Percentiles rank a stretch among this genome's conserved stretches.
These are phyloP conservation scores for Willowsia nigromaculata DNA, from an alignment of 2,888 invertebrate species.

Conservation along the genomic window DNA sequence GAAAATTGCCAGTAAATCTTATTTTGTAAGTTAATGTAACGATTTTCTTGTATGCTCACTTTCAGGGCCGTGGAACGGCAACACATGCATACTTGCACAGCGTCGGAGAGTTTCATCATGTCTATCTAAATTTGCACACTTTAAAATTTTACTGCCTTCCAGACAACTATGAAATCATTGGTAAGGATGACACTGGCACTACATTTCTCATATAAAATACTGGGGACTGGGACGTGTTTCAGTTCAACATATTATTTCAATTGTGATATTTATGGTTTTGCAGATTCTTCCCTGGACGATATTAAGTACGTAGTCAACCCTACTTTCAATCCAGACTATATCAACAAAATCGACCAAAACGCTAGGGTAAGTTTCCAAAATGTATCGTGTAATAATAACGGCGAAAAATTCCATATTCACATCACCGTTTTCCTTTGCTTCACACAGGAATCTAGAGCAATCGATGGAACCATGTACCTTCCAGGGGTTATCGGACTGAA, in stretches of 20 bases:
- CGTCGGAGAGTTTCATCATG: slow-evolving; percentile 98
- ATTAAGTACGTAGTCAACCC: slow-evolving; percentile 99
- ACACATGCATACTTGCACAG: slow-evolving; percentile 99
- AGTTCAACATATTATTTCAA: too few species aligned
- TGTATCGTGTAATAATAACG: neutral
- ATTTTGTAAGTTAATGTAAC: neutral
- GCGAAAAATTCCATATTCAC: neutral
- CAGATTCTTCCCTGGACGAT: slow-evolving; percentile 96
- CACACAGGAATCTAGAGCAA: slow-evolving; percentile 88
- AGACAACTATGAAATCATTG: slow-evolving; percentile 99
- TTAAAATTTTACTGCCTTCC: slow-evolving; percentile 99
- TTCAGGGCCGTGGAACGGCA: slow-evolving; percentile 95
- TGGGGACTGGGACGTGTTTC: too few species aligned
- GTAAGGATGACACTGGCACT: too few species aligned
- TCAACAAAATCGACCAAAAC: slow-evolving; percentile 88
- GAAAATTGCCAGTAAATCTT: neutral
- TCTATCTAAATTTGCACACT: slow-evolving; percentile 97
- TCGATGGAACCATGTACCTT: slow-evolving; percentile 97
- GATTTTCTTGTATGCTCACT: too few species aligned
- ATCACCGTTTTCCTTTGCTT: neutral
- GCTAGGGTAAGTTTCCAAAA: slow-evolving; percentile 83
- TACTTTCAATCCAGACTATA: slow-evolving; percentile 92
- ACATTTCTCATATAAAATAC: too few species aligned
- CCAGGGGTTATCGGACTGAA: slow-evolving; percentile 99
- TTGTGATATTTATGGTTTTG: too few species aligned